Conservation (phyloP, 2,113 vertebrate genomes). For the Anas platyrhynchos region DNA sequence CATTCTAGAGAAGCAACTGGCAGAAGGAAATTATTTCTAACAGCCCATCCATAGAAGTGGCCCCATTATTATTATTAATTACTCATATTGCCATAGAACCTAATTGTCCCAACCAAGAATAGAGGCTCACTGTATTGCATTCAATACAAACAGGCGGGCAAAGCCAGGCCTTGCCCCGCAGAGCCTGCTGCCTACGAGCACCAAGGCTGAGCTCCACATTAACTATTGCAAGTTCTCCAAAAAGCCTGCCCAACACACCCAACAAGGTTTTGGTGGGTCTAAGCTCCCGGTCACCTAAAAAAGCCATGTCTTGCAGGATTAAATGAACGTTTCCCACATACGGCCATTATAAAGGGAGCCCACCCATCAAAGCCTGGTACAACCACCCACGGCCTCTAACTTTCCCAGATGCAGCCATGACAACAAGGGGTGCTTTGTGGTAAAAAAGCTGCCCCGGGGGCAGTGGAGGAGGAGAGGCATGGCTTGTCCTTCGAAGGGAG, state of each 20-base stretch:
- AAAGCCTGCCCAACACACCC: not conserved
- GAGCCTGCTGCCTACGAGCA: not conserved
- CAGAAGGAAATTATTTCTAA: slow-evolving; percentile 58
- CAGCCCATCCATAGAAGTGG: slow-evolving; percentile 13
- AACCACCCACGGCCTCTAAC: not conserved
- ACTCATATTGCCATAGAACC: slow-evolving; percentile 41
- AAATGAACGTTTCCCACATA: not conserved
- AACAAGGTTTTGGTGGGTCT: accelerated
- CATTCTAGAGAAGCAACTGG: slow-evolving; percentile 60
- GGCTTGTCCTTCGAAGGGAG: not conserved
- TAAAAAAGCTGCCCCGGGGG: not conserved
- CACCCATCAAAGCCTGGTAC: not conserved
- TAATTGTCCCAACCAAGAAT: slow-evolving; percentile 21
- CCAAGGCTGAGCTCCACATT: not conserved
- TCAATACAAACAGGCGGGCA: not conserved
- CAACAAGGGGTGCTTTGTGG: not conserved
- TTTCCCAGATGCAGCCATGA: not conserved
- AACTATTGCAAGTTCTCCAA: not conserved
- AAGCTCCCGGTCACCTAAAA: not conserved
- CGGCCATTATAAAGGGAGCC: not conserved
- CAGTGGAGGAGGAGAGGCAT: accelerated
- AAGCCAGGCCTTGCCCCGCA: slow-evolving; percentile 3
- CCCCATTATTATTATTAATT: slow-evolving; percentile 60
- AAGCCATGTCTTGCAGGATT: not conserved
- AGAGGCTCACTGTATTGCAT: slow-evolving; percentile 4